Evolutionary conservation across 2,888 invertebrate genomes (phyloP).

Genomic region (Boloria selene): DNA sequence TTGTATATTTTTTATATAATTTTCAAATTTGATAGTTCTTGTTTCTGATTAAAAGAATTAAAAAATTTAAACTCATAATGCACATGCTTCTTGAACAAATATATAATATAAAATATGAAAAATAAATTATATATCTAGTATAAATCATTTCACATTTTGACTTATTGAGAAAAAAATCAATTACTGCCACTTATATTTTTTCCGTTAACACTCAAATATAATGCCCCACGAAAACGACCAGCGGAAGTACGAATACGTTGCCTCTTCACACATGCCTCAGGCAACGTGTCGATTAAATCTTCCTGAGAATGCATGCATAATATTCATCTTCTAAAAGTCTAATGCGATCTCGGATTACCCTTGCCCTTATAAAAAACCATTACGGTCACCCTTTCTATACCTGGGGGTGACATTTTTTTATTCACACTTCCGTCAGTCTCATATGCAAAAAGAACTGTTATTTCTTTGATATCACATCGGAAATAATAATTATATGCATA

Average conservation of each 20-base stretch:
- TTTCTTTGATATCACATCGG: constrained; percentile 79
- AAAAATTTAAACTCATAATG: too few relatives aligned
- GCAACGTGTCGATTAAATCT: constrained; percentile 67
- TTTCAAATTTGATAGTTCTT: too few relatives aligned
- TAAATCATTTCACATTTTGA: not conserved
- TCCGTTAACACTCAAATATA: constrained; percentile 59
- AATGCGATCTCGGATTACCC: constrained; percentile 71
- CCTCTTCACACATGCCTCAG: constrained; percentile 64
- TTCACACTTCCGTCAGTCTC: constrained; percentile 78
- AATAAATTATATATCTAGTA: too few relatives aligned
- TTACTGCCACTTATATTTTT: constrained; percentile 36
- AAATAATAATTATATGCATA: constrained; percentile 83
- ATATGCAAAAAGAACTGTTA: constrained; percentile 80
- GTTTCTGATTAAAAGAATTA: too few relatives aligned
- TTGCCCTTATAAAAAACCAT: constrained; percentile 59
- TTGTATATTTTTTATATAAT: too few relatives aligned
- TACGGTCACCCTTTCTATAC: constrained; percentile 73
- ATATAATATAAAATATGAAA: too few relatives aligned
- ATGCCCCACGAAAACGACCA: constrained; percentile 53
- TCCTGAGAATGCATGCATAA: constrained; percentile 81
- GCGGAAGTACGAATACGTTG: constrained; percentile 62
- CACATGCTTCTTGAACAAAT: too few relatives aligned
- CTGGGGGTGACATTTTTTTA: constrained; percentile 79
- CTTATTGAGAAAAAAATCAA: not conserved
- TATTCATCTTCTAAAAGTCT: constrained; percentile 68